Base-by-base conservation (phyloP, 2,113 vertebrate genomes). In the Anthoscopus minutus region DNA sequence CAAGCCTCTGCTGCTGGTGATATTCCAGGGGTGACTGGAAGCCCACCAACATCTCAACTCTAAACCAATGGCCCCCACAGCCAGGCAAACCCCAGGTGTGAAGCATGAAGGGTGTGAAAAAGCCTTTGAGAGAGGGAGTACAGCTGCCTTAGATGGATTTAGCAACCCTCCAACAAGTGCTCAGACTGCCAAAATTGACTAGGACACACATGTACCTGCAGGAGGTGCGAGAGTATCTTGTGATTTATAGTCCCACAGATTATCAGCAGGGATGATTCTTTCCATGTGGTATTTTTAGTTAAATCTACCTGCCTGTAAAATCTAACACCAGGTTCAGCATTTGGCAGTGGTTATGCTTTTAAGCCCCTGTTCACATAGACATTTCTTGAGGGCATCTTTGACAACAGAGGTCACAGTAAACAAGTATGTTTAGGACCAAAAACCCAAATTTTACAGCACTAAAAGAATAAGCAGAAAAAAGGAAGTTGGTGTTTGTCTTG, bases 381-480 rank as follows among this genome's bases (percentile, higher is more conserved):
- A 1, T 18, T 50, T 30, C 27, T 27, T 3, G 38, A 73, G 76
- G 62, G 58, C 21, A 47, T 23, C 2, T 73, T 66, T 93, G 57
- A 81, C 67, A 53, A 15, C 21, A 31, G 72, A 70, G 60, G 42
- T 45, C 44, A 58, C 37, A 13, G 7, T 13, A 42, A 71, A 28
- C 1, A 7, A 37, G 20, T 6, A 19, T 0, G 7, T 17, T 76
- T 35, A 35, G 48, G 31, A 47, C 12, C 30, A 11, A 35, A 58
- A 64, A 9, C 0, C 0, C 13, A 27, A 12, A 33, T 9, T 42
- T 62, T 50, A 64, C 0, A 30, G 15, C 11, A 38, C 13, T 25
- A 33, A 78, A 48, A 53, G 42, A 57, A 42, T 8, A 56, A 35
- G 65, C 15, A 51, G 44, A 28, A 44, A 54, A 53, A 56, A 40